A percentile compares a stretch with the other conserved stretches of the same genome.
phyloP scores from a whole-genome alignment of 2,888 invertebrate species.

The Chironomus tentans region DNA sequence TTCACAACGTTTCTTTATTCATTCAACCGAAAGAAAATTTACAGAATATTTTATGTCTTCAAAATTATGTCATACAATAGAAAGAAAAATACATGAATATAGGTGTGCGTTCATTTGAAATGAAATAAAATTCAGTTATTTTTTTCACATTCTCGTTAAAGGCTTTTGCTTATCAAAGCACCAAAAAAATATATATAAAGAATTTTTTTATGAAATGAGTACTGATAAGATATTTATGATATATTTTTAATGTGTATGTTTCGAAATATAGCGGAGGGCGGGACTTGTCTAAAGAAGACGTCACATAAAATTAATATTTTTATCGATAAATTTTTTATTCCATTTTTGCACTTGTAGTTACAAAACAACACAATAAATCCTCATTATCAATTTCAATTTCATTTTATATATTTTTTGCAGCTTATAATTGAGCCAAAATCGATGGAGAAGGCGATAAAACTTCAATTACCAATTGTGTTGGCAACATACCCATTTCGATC shows the following conservation, averaged over 20 bases:
- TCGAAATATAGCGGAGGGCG: background rate
- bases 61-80: background rate
- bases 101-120: background rate
- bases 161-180: background rate
- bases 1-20: background rate
- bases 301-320: background rate
- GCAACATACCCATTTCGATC: conserved; percentile 82
- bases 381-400: background rate
- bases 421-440: conserved; percentile 87
- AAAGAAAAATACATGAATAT: background rate
- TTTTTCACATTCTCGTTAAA: background rate
- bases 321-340: background rate
- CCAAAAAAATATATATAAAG: background rate
- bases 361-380: background rate
- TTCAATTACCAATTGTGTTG: conserved; percentile 83
- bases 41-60: no score
- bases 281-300: background rate
- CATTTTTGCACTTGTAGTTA: background rate
- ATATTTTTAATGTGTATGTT: background rate
- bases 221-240: conserved; percentile 26
- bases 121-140: background rate
- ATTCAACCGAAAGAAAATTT: background rate
- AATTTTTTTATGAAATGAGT: background rate
- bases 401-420: conserved; percentile 43
- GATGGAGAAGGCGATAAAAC: conserved; percentile 81